A percentile compares a stretch with the other conserved stretches of the same genome.
These are phyloP conservation scores for Elgonia sp. DNA, from an alignment of 2,888 invertebrate genomes.

Conservation along the genomic window DNA sequence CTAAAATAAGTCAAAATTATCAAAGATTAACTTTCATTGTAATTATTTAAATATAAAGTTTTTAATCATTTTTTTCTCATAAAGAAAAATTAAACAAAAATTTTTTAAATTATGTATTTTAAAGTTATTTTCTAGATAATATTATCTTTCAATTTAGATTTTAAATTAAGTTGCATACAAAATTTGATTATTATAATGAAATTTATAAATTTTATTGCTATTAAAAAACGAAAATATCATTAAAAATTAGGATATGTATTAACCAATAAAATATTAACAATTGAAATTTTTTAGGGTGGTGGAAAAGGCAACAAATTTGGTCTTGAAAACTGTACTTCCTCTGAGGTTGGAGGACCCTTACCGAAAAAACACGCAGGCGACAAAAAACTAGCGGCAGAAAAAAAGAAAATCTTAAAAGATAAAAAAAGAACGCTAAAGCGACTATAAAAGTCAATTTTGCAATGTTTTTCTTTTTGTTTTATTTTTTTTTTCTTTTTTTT, in stretches of 20 bases:
- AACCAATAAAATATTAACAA: neutral
- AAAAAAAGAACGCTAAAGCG: slow-evolving; percentile 95
- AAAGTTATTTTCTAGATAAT: too few species aligned
- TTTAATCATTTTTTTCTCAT: too few species aligned
- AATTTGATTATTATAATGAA: too few species aligned
- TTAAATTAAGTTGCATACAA: too few species aligned
- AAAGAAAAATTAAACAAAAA: too few species aligned
- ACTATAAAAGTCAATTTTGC: slow-evolving; percentile 89
- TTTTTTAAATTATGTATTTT: too few species aligned
- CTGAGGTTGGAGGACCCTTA: slow-evolving; percentile 90
- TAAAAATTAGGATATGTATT: neutral
- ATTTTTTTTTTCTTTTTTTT: slow-evolving; percentile 60
- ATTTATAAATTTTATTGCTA: too few species aligned
- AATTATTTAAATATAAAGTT: too few species aligned
- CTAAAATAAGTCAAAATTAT: too few species aligned
- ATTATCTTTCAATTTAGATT: too few species aligned
- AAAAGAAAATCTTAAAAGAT: slow-evolving; percentile 93
- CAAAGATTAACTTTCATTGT: too few species aligned
- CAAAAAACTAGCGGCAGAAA: slow-evolving; percentile 91
- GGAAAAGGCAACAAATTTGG: slow-evolving; percentile 86
- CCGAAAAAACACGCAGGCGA: slow-evolving; percentile 95
- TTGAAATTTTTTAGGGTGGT: slow-evolving; percentile 78
- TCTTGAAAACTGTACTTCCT: slow-evolving; percentile 85
- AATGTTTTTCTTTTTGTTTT: too few species aligned
- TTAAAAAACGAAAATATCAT: neutral